These are phyloP conservation scores for Barnardius zonarius DNA, from an alignment of 2,113 vertebrate genomes.

Conservation along the genomic window DNA sequence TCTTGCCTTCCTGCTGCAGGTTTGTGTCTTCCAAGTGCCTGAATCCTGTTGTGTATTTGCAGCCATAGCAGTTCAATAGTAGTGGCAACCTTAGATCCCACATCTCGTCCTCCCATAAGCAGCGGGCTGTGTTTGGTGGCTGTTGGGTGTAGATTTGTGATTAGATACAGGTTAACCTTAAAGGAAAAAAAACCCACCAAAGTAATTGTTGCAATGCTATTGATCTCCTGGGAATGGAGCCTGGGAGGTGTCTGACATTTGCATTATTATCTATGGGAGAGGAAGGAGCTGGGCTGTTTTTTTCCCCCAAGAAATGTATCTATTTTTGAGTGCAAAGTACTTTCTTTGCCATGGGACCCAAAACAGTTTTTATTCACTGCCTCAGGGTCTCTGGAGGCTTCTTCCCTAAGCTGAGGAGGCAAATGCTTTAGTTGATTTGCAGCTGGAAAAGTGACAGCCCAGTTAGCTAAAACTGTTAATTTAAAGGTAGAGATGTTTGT, in stretches of 20 bases:
- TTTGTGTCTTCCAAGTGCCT: background rate
- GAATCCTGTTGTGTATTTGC: background rate
- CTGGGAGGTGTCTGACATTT: constrained; percentile 51
- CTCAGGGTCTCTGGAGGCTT: constrained; percentile 34
- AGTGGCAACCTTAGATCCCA: background rate
- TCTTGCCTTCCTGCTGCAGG: background rate
- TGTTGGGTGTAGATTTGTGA: background rate
- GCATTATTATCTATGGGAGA: constrained; percentile 44
- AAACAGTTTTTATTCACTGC: constrained; percentile 48
- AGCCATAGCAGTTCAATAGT: background rate
- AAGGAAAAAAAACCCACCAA: background rate
- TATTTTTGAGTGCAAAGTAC: constrained; percentile 64
- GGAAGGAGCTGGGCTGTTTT: constrained; percentile 38
- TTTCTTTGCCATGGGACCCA: constrained; percentile 56
- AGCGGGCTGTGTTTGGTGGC: background rate
- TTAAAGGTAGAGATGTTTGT: background rate
- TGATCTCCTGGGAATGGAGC: constrained; percentile 7
- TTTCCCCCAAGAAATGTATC: constrained; percentile 58
- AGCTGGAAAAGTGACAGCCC: background rate
- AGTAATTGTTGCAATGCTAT: background rate
- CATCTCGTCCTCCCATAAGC: background rate
- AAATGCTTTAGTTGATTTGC: background rate
- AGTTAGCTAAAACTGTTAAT: background rate
- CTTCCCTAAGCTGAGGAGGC: constrained; percentile 27
- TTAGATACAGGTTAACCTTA: background rate